phyloP scores from a whole-genome alignment of 1,140 invertebrate genomes.

The Anadara kagoshimensis region DNA sequence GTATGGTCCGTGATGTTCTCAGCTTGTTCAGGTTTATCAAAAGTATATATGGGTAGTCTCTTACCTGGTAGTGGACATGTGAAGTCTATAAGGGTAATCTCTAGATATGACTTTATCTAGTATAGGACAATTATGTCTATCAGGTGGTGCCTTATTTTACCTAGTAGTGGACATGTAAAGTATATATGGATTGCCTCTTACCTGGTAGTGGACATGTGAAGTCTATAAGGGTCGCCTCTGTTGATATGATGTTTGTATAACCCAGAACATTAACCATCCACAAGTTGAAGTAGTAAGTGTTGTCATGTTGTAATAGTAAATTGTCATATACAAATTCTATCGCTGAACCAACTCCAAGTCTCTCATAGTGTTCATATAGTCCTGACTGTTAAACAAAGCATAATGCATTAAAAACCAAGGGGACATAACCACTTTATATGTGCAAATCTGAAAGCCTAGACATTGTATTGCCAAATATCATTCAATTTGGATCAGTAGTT shows the following conservation, averaged over 20 bases:
- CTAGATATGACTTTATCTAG: too few species aligned
- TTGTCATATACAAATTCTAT: slow-evolving; percentile 34
- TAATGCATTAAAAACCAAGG: too few species aligned
- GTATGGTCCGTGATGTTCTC: too few species aligned
- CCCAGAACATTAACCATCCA: slow-evolving; percentile 46
- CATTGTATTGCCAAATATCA: too few species aligned
- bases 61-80: slow-evolving; percentile 48
- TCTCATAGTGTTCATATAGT: slow-evolving; percentile 50
- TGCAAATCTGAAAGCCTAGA: too few species aligned
- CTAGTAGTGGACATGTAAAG: slow-evolving; percentile 31
- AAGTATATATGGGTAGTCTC: slow-evolving; percentile 46
- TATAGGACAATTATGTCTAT: too few species aligned
- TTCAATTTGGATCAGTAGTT: too few species aligned
- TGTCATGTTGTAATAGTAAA: slow-evolving; percentile 43
- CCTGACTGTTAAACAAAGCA: slow-evolving; percentile 30
- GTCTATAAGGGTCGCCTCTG: slow-evolving; percentile 48
- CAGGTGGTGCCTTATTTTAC: too few species aligned
- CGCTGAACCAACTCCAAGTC: slow-evolving; percentile 47
- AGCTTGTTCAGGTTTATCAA: too few species aligned
- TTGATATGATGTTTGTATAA: slow-evolving; percentile 46
- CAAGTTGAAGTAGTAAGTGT: slow-evolving; percentile 48
- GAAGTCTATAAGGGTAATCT: neutral
- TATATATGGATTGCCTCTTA: slow-evolving; percentile 48
- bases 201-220: slow-evolving; percentile 55
- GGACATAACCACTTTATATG: too few species aligned